Conservation (phyloP, 2,888 invertebrate species). For the Smittia aterrima region DNA sequence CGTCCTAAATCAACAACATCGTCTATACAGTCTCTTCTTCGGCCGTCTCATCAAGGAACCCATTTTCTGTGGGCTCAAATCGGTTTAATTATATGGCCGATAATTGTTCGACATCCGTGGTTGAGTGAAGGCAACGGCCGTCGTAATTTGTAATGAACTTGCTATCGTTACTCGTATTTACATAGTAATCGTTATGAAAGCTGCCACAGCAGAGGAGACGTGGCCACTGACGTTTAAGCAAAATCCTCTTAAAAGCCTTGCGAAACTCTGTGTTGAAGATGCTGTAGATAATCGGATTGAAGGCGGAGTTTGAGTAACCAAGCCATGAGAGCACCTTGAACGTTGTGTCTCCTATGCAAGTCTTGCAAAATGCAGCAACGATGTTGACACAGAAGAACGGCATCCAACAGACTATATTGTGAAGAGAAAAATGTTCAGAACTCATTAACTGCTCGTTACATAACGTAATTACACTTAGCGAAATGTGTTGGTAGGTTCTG, state of each 20-base stretch:
- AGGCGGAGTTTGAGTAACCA: conserved; percentile 96
- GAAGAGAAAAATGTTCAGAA: not conserved
- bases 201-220: conserved; percentile 67
- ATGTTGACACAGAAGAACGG: conserved; percentile 99
- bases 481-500: not conserved
- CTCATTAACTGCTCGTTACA: not conserved
- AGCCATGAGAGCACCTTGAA: conserved; percentile 89
- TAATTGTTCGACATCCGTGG: conserved; percentile 54
- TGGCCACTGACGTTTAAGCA: conserved; percentile 74
- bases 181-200: conserved; percentile 50
- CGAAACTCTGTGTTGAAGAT: conserved; percentile 99
- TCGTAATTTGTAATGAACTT: conserved; percentile 70
- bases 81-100: conserved; percentile 51
- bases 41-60: conserved; percentile 32
- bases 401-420: conserved; percentile 80
- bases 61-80: conserved; percentile 37
- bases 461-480: not conserved
- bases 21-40: conserved; percentile 27
- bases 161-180: conserved; percentile 61
- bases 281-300: conserved; percentile 97
- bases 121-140: conserved; percentile 60
- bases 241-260: conserved; percentile 90
- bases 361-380: conserved; percentile 91
- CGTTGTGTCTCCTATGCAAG: conserved; percentile 86
- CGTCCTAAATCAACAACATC: conserved; percentile 17